phyloP scores from a whole-genome alignment of 1,140 invertebrate genomes.

The Heterodera carotae region DNA sequence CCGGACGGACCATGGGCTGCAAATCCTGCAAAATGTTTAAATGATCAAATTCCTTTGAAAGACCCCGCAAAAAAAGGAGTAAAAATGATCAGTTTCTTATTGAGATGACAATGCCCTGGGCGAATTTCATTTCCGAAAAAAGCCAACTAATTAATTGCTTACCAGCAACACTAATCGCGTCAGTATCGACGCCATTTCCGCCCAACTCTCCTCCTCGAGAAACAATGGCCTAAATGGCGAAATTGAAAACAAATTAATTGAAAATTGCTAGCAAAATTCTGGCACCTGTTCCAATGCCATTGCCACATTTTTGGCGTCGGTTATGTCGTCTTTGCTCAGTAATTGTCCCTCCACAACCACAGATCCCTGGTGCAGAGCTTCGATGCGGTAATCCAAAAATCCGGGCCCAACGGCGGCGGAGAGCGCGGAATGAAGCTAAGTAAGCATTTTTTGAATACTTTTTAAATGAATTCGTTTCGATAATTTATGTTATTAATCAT shows the following conservation, averaged over 20 bases:
- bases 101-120: too few species aligned
- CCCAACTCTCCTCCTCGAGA: conserved; percentile 17
- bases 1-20: neutral
- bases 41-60: neutral
- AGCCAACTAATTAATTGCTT: neutral
- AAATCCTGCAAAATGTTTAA: neutral
- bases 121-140: too few species aligned
- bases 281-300: conserved; percentile 24
- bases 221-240: conserved; percentile 19
- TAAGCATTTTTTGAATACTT: too few species aligned
- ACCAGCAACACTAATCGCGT: conserved; percentile 10
- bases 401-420: neutral
- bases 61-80: too few species aligned
- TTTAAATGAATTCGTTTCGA: too few species aligned
- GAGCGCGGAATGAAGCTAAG: neutral
- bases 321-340: conserved; percentile 11
- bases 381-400: conserved; percentile 13
- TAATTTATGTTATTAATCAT: too few species aligned
- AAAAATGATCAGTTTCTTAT: too few species aligned
- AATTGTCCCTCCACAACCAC: conserved; percentile 19
- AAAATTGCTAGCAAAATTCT: too few species aligned
- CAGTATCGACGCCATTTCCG: conserved; percentile 19
- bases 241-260: too few species aligned
- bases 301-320: conserved; percentile 13
- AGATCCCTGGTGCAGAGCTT: conserved; percentile 4